These are phyloP conservation scores for Rugalucina vietnamica DNA, from an alignment of 2,888 invertebrate genomes.

Conservation along the genomic window DNA sequence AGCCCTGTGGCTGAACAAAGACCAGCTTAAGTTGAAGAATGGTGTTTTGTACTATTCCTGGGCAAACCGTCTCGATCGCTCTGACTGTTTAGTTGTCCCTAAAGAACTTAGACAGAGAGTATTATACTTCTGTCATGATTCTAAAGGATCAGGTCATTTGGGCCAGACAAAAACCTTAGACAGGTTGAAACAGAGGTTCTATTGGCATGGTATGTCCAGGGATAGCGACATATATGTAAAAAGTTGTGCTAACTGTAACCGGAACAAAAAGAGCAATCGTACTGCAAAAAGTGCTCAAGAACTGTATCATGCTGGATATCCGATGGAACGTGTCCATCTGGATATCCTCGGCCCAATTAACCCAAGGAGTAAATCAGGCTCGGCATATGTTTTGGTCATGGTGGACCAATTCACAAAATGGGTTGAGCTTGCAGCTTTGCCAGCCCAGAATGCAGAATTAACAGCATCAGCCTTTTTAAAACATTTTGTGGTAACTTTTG, in stretches of 20 bases:
- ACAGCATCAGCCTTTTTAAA: conserved; percentile 18
- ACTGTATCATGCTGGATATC: conserved; percentile 91
- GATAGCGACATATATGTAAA: conserved; percentile 6
- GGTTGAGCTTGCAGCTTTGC: conserved; percentile 29
- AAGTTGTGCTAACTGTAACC: conserved; percentile 14
- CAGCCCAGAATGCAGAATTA: conserved; percentile 27
- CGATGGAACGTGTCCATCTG: conserved; percentile 33
- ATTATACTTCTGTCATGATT: neutral
- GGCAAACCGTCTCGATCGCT: neutral
- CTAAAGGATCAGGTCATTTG: conserved; percentile 8
- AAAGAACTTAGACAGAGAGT: neutral
- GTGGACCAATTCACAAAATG: conserved; percentile 46
- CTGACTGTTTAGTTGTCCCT: neutral
- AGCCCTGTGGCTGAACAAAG: neutral
- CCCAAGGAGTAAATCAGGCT: conserved; percentile 7
- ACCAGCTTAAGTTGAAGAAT: neutral
- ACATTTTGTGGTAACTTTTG: conserved; percentile 40
- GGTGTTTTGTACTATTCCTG: neutral
- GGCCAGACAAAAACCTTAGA: conserved; percentile 16
- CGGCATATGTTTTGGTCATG: conserved; percentile 32
- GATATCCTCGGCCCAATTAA: conserved; percentile 34
- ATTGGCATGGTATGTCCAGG: conserved; percentile 24
- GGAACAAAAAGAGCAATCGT: conserved; percentile 7
- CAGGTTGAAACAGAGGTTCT: conserved; percentile 6
- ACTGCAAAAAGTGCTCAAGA: neutral